Percentiles rank a stretch among this genome's conserved stretches.
Evolutionary conservation across 1,140 invertebrate species (phyloP).

Genomic region (Pseudomyrmex flavicornis): DNA sequence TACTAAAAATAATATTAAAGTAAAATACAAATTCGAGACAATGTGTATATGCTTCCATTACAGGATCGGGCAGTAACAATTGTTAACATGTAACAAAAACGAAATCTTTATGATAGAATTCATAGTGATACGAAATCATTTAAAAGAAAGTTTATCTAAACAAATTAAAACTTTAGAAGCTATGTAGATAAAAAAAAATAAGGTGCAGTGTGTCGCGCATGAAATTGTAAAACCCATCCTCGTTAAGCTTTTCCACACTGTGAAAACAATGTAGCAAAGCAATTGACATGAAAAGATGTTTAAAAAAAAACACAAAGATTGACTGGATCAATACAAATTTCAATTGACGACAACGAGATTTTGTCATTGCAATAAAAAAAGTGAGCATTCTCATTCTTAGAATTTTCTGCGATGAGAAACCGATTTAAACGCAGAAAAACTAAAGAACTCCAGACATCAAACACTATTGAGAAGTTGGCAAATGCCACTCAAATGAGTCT

Average conservation of each 20-base stretch:
- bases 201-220: background rate
- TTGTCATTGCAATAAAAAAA: background rate
- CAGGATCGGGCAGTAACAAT: background rate
- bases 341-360: background rate
- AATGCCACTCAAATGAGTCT: too few species aligned
- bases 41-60: background rate
- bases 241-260: background rate
- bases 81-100: background rate
- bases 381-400: background rate
- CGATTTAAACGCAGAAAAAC: background rate
- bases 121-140: background rate
- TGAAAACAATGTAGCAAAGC: background rate
- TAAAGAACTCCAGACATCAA: background rate
- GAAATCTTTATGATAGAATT: background rate
- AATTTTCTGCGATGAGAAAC: background rate
- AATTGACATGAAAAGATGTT: background rate
- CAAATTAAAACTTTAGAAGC: slow-evolving; percentile 6
- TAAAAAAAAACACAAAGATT: background rate
- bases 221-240: background rate
- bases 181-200: background rate
- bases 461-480: background rate
- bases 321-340: background rate
- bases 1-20: too few species aligned
- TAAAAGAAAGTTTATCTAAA: background rate
- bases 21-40: too few species aligned